Percentiles rank a stretch among this genome's conserved stretches.
Evolutionary conservation across 2,113 vertebrate genomes (phyloP).

Genomic region (Australoheros scitulus): DNA sequence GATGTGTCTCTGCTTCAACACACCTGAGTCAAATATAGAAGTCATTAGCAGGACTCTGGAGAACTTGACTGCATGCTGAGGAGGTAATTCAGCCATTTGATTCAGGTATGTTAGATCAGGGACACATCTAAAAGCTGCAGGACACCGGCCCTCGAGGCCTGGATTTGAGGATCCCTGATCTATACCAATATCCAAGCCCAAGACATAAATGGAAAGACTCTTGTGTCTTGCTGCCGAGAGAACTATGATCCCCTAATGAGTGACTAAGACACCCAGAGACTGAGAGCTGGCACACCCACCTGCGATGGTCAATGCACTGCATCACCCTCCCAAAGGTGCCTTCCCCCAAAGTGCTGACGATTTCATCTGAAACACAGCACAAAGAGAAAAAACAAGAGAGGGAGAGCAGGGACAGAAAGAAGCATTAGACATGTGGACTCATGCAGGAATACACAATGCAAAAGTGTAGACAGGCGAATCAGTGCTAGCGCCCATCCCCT

Average conservation of each 20-base stretch:
- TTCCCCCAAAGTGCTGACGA: conserved; percentile 94
- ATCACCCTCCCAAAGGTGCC: conserved; percentile 97
- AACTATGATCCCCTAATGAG: not conserved
- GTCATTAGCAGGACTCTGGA: too few species aligned
- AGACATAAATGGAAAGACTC: not conserved
- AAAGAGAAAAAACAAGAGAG: conserved; percentile 60
- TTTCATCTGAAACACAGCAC: conserved; percentile 88
- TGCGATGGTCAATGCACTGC: conserved; percentile 93
- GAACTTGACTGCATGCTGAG: too few species aligned
- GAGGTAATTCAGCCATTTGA: too few species aligned
- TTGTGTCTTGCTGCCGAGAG: not conserved
- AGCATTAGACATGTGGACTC: conserved; percentile 64
- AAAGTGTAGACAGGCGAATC: conserved; percentile 64
- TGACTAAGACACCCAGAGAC: not conserved
- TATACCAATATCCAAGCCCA: not conserved
- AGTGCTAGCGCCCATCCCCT: conserved; percentile 61
- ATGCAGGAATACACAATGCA: conserved; percentile 36
- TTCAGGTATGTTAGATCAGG: too few species aligned
- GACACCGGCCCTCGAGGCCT: too few species aligned
- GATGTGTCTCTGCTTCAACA: too few species aligned
- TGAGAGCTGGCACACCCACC: conserved; percentile 75
- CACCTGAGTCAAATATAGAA: too few species aligned
- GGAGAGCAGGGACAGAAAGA: conserved; percentile 49
- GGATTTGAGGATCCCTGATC: too few species aligned
- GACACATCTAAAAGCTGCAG: too few species aligned